A percentile compares a stretch with the other conserved stretches of the same genome.
Conservation (phyloP, 2,888 invertebrate genomes). For the Mimas tiliae region DNA sequence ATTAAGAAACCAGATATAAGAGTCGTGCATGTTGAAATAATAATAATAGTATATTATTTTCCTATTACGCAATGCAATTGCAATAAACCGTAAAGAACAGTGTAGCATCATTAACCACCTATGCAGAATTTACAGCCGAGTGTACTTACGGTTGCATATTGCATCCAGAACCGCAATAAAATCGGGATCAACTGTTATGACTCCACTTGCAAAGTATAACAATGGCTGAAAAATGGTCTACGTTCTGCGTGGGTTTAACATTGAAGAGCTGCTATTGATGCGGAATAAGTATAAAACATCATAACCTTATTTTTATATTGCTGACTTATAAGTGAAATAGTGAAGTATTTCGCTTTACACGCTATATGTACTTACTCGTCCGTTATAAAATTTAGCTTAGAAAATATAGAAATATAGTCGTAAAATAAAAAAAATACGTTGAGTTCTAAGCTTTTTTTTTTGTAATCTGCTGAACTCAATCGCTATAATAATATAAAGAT, state of each 20-base stretch:
- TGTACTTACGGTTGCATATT: conserved; percentile 56
- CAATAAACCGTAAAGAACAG: conserved; percentile 17
- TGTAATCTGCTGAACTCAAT: too few species aligned
- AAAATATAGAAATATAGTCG: too few species aligned
- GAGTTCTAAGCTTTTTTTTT: too few species aligned
- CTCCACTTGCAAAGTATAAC: conserved; percentile 69
- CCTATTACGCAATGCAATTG: not conserved
- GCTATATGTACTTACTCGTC: too few species aligned
- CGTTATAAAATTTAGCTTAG: too few species aligned
- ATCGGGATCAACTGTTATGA: conserved; percentile 78
- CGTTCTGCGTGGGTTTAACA: conserved; percentile 50
- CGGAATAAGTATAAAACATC: conserved; percentile 41
- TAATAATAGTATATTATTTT: not conserved
- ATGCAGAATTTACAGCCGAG: conserved; percentile 17
- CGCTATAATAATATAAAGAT: too few species aligned
- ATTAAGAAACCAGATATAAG: not conserved
- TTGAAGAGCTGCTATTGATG: conserved; percentile 42
- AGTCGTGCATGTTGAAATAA: not conserved
- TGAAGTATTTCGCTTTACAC: too few species aligned
- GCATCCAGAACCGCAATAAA: conserved; percentile 74
- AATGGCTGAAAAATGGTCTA: conserved; percentile 64
- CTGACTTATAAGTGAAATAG: not conserved
- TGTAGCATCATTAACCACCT: conserved; percentile 14
- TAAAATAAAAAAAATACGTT: too few species aligned
- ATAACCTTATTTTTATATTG: not conserved